Base-by-base conservation (phyloP, 1,140 invertebrate genomes). In the Lepeophtheirus salmonis region DNA sequence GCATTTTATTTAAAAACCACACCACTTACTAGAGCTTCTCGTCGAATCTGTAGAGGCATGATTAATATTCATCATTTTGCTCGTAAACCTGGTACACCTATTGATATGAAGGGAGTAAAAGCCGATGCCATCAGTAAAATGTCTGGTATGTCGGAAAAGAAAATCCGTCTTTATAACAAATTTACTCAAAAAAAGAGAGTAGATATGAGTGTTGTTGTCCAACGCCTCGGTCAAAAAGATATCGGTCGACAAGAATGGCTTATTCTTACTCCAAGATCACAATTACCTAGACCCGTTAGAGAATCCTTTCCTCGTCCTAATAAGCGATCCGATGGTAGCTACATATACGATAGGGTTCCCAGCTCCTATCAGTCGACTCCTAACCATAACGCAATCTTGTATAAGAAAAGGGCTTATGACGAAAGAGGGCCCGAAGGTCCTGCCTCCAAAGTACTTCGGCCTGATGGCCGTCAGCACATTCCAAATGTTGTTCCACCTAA, bases 341-440 rank as follows among this genome's bases (percentile, higher is more conserved):
- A 61, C 51, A 54, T 61, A 10, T 61, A 61, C 49, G 59, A 61
- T 1, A 16, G 50, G 14, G 25, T 61, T 23, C 59, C 59, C 17
- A 30, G 25, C 21, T 10, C 24, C 4, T 21, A 21, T 6, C 14
- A 21, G 4, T 14, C 54, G 12, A 24, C 50, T 53, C 18, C 59
- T 50, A 49, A 54, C 16, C 48, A 18, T 2, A n/a, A 18, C 10
- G 41, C 54, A 25, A 53, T 61, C 21, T 24, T 61, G 17, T 61
- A 61, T 50, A 61, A 61, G 59, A 61, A 61, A 20, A 52, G 59
- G 12, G 22, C 50, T 6, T 53, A 61, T 55, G 59, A 61, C 2
- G 56, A 58, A 2, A n/a, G 26, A 18, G 30, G 30, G n/a, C 6
- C 30, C n/a, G 30, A 41, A 41, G 30, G 30, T 41, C 56, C 56